Percentiles rank a stretch among this genome's conserved stretches.
These are phyloP conservation scores for Coptodon rendalli DNA, from an alignment of 2,113 vertebrate genomes.

Conservation along the genomic window DNA sequence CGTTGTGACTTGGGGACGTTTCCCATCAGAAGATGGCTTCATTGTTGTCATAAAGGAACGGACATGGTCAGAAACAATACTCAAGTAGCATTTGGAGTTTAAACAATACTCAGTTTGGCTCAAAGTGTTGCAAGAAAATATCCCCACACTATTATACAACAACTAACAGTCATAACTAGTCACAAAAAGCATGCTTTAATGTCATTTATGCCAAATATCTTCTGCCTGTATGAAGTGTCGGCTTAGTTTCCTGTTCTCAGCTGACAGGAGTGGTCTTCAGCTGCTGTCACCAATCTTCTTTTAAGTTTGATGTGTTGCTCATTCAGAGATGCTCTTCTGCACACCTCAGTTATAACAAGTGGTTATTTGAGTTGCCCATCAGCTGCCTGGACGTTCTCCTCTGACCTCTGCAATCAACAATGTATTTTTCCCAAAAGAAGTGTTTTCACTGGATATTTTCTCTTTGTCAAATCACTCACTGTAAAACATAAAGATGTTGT, in stretches of 20 bases:
- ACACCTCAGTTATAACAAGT: background rate
- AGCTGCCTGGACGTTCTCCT: background rate
- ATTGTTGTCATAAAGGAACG: background rate
- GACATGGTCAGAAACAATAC: background rate
- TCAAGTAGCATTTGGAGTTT: background rate
- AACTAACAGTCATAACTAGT: background rate
- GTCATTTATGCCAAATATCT: background rate
- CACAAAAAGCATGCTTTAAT: background rate
- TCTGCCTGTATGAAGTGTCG: accelerated
- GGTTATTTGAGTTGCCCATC: background rate
- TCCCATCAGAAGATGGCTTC: background rate
- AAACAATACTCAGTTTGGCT: background rate
- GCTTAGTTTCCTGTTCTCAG: background rate
- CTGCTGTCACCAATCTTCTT: background rate
- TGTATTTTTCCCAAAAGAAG: background rate
- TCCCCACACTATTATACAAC: background rate
- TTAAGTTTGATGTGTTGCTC: background rate
- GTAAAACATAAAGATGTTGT: background rate
- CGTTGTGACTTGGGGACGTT: background rate
- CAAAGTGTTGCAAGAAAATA: background rate
- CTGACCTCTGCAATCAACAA: background rate
- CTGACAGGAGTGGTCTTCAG: background rate
- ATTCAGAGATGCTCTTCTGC: background rate
- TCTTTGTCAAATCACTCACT: background rate
- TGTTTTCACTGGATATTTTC: background rate